Conservation (phyloP, 1,140 invertebrate species). For the Calephelis virginiensis region DNA sequence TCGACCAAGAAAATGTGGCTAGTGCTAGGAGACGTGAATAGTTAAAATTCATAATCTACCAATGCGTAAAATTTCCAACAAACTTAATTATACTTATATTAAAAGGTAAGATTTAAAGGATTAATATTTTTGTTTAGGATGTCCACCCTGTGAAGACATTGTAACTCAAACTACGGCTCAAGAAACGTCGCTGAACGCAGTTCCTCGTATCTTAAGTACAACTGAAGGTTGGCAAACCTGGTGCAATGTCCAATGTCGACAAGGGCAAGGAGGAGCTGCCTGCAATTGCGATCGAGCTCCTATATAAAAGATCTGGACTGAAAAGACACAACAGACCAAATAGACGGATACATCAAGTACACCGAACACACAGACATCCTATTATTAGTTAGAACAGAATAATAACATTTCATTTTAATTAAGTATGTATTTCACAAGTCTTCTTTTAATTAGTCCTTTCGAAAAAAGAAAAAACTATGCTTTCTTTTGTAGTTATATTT, state of each 20-base stretch:
- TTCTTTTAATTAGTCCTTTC: no score
- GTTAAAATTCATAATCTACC: no score
- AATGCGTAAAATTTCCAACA: not conserved
- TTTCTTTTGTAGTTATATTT: no score
- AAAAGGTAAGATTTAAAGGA: not conserved
- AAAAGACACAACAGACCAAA: slow-evolving; percentile 17
- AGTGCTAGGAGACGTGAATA: no score
- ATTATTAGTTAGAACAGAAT: no score
- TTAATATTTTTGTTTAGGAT: slow-evolving; percentile 39
- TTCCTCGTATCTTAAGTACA: slow-evolving; percentile 38
- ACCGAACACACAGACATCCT: not conserved
- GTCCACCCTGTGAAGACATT: slow-evolving; percentile 42
- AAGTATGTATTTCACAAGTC: no score
- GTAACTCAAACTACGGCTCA: slow-evolving; percentile 3
- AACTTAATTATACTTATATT: not conserved
- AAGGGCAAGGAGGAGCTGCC: slow-evolving; percentile 77
- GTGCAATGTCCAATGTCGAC: slow-evolving; percentile 76
- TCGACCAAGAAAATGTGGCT: no score
- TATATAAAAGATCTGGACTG: slow-evolving; percentile 41
- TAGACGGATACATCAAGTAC: slow-evolving; percentile 20
- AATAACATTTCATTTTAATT: no score
- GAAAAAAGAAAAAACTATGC: no score
- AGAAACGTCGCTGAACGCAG: not conserved
- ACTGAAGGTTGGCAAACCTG: slow-evolving; percentile 73
- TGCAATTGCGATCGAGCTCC: slow-evolving; percentile 79